Base-by-base conservation (phyloP, 1,140 invertebrate species). In the Sweltsa coloradensis region DNA sequence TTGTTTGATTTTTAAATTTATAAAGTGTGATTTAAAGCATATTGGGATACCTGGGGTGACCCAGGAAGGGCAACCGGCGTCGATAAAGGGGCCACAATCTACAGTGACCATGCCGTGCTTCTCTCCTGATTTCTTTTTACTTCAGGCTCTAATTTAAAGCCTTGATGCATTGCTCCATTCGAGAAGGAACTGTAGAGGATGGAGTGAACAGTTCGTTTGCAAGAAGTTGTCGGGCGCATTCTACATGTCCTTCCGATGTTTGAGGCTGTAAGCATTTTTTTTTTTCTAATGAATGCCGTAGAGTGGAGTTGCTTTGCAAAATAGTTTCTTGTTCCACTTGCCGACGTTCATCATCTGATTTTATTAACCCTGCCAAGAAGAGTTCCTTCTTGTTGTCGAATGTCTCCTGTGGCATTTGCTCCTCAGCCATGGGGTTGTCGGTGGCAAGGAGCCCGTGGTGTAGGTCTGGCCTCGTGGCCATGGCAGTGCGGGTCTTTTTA, bases 81-180 rank as follows among this genome's bases (percentile, higher is more conserved):
- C 41, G n/a, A 42, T 23, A 25, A 42, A 42, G 19, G 25, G 14
- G 18, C 41, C 41, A 42, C 41, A 42, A 14, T 42, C 41, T 5
- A 22, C 16, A 6, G 25, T 31, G 4, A 23, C 7, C n/a, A 47
- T 31, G 14, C 36, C 36, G 24, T 25, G 16, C 23, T 44, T 31
- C 34, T 6, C 13, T 46, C 19, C 3, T 43, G 13, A n/a, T 44
- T 31, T n/a, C 18, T 16, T 40, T 42, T 47, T 22, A 39, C 45
- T 7, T 23, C 22, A 13, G 34, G 18, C 23, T 47, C 40, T 23
- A 43, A 43, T 16, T 37, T 31, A 43, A 21, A 21, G 14, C 45
- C 41, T 14, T 23, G 24, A 18, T 25, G 39, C 36, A 37, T 37
- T 37, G 36, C 16, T 9, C 18, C 36, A 19, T 9, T 37, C 7